Evolutionary conservation across 2,888 invertebrate species (phyloP), one percentile per base, ranked within the genome.

Genomic region (Tigriopus californicus): DNA sequence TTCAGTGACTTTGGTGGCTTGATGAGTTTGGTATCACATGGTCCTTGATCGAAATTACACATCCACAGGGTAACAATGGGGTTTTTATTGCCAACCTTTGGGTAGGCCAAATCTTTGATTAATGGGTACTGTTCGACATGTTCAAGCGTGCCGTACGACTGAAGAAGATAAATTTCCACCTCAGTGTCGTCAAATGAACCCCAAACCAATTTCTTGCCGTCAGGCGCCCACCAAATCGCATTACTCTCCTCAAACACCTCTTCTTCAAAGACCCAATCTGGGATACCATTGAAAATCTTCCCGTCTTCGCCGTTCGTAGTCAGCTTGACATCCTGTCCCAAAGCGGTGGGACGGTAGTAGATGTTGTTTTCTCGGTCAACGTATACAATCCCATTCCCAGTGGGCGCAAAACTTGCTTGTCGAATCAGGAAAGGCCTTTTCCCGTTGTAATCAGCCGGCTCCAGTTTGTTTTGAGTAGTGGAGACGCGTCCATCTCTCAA

Each of bases 231-330:
- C 90, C 92, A 94, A 47, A 91, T 70, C 0, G 94, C 94, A 65
- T 80, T 80, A 71, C 84, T 85, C 0, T 83, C 80, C 57, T 79
- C 76, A 66, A 92, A 80, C 2, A 94, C 83, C 72, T 94, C 91
- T 82, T 94, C 92, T 78, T 92, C 91, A 72, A 92, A 92, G 1
- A 92, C 84, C 92, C 92, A 94, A 72, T 94, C 92, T 40, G 91
- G 87, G 11, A 89, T 79, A 40, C 90, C 91, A 70, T 91, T 84
- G 67, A 83, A 83, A 57, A 87, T 75, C 10, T 77, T 76, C 41
- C 79, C 77, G 53, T 48, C 49, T n/a, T 46, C 10, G 6, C 58
- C 58, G 10, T 42, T 44, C 8, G 1, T 22, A 1, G 58, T 58
- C n/a, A 58, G 1, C 12, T 46, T n/a, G 10, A 15, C 33, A 49